Base-by-base conservation (phyloP, 2,888 invertebrate species). In the Pseudococcus viburni region DNA sequence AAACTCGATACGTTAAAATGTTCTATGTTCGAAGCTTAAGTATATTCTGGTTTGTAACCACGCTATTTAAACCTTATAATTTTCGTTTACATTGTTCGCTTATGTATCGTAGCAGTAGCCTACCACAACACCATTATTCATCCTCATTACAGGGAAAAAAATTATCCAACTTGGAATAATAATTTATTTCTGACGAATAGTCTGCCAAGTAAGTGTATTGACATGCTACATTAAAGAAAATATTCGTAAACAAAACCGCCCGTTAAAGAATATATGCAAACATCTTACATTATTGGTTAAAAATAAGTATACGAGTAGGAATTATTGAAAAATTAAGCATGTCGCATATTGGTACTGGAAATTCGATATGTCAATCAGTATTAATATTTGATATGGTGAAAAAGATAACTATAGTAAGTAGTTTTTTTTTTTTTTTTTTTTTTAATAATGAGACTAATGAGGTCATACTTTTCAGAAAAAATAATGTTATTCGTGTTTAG, bases 41-140 rank as follows among this genome's bases (percentile, higher is more conserved):
- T 33, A 33, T 33, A 33, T 33, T 33, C 42, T 46, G 39, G 26
- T 73, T 19, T 33, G 42, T 46, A 80, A 42, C 42, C n/a, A 80
- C 80, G 80, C 42, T 80, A 80, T 80, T 80, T 80, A 80, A 80
- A 42, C 42, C 26, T n/a, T 42, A 80, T 80, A 80, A 80, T 80
- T 80, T 80, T 42, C 42, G 9, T 80, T 42, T 80, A 73, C 59
- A 19, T 59, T 33, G 68, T 15, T 33, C 33, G 33, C 3, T 73
- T 73, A 15, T 73, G 26, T 33, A 33, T 33, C 26, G 26, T 33
- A 33, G 26, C 26, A 33, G 26, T 33, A 33, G 26, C 26, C 26
- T 33, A 12, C 68, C 68, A n/a, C 68, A 73, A 33, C 26, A 33
- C 33, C 68, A 12, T 33, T 5, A 26, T 33, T 73, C 26, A 73